Evolutionary conservation across 2,113 vertebrate genomes (phyloP), one percentile per base, ranked within the genome.

Genomic region (Chaetura pelagica): DNA sequence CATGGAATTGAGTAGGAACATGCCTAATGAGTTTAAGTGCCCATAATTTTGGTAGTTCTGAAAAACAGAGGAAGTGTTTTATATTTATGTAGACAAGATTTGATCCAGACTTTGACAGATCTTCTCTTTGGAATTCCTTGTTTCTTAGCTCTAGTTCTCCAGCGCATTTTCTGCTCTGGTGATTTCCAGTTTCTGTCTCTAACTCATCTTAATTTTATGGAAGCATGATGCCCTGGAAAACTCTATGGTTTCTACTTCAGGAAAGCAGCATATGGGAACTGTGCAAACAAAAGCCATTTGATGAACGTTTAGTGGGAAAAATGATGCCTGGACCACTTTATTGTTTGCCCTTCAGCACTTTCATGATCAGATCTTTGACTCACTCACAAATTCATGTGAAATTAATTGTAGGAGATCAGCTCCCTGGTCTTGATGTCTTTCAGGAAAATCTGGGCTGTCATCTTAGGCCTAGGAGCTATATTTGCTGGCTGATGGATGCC

Each of bases 401-500:
- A 91, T 74, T 86, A 6, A 20, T 73, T 66, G 27, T 3, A 77
- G 55, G 46, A 87, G 20, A 68, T 55, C 52, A 46, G 10, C 40
- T 81, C 4, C 29, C 51, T 76, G 40, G 49, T 49, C 54, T 38
- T 64, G 16, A 77, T 51, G 16, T 49, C 69, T 82, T 87, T 89
- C 38, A 85, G 54, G 49, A 52, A 49, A 57, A 46, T 4, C 23
- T 59, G 19, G 29, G 34, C 12, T 93, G 64, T 71, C 46, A 74
- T 74, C 80, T 93, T 34, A 66, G 57, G 52, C 34, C 57, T 49
- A 35, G 72, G 27, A 93, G 21, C 62, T 78, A 15, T 49, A 63
- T 87, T 94, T 92, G 27, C 6, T 68, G 11, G 29, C 67, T 94
- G 73, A 69, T 57, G 13, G 52, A 71, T 94, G 48, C 13, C 30